phyloP scores from a whole-genome alignment of 2,888 invertebrate species.

The Polietes domitor region DNA sequence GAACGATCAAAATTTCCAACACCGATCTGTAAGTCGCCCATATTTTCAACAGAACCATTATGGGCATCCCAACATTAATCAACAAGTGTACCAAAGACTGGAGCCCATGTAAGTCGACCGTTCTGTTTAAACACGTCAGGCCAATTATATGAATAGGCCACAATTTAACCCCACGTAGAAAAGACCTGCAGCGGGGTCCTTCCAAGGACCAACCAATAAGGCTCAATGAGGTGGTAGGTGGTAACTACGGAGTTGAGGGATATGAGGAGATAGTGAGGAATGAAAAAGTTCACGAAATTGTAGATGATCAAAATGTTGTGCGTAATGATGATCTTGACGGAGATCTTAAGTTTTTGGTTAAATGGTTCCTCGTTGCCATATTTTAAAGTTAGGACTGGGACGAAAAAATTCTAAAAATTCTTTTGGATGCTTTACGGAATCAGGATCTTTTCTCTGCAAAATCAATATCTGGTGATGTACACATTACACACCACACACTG shows the following conservation, averaged over 20 bases:
- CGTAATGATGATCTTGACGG: background rate
- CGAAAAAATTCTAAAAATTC: background rate
- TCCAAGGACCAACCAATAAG: background rate
- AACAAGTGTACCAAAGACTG: background rate
- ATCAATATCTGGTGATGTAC: background rate
- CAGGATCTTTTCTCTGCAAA: background rate
- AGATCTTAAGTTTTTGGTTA: background rate
- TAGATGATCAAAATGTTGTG: background rate
- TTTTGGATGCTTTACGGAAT: background rate
- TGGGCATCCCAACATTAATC: background rate
- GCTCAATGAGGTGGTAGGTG: background rate
- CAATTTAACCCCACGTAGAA: background rate
- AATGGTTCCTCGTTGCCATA: background rate
- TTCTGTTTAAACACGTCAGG: background rate
- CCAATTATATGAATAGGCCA: conserved; percentile 15
- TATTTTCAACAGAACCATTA: background rate
- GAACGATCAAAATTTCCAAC: background rate
- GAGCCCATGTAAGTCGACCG: conserved; percentile 1
- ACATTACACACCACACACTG: background rate
- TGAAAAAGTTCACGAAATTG: background rate
- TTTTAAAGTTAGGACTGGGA: background rate
- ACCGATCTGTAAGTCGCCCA: background rate
- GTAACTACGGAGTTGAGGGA: background rate
- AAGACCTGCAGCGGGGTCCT: background rate
- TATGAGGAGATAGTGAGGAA: background rate